Conservation (phyloP, 1,140 invertebrate genomes). For the Pectinophora gossypiella region DNA sequence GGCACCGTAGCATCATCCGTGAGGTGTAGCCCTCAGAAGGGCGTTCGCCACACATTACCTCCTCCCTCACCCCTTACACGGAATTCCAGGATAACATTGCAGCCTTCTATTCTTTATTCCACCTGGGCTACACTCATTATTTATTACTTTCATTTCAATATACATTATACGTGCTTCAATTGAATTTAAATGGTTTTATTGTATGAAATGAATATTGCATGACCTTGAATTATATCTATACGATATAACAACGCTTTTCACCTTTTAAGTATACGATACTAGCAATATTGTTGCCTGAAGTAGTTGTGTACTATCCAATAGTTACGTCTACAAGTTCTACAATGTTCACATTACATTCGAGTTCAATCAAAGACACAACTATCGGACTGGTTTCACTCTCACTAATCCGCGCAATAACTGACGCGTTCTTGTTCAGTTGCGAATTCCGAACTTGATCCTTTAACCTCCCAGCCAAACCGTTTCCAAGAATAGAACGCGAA, state of each 20-base stretch:
- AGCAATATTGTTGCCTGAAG: no score
- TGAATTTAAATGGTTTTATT: no score
- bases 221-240: no score
- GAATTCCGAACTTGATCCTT: constrained; percentile 9
- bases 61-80: constrained; percentile 41
- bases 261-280: no score
- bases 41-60: constrained; percentile 50
- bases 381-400: neutral
- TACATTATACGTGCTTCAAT: neutral
- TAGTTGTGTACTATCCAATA: no score
- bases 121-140: constrained; percentile 29
- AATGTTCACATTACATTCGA: no score
- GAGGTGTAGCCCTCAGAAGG: constrained; percentile 57
- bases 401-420: constrained; percentile 1
- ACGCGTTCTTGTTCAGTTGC: neutral
- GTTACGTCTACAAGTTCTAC: no score
- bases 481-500: constrained; percentile 33
- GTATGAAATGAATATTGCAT: no score
- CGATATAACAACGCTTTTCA: no score
- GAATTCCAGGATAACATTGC: constrained; percentile 61
- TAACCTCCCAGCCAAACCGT: constrained; percentile 11
- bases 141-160: neutral
- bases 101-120: constrained; percentile 49
- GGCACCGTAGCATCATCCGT: constrained; percentile 61
- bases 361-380: neutral